These are phyloP conservation scores for Lanistes nyassanus DNA, from an alignment of 1,140 invertebrate genomes.

Conservation along the genomic window DNA sequence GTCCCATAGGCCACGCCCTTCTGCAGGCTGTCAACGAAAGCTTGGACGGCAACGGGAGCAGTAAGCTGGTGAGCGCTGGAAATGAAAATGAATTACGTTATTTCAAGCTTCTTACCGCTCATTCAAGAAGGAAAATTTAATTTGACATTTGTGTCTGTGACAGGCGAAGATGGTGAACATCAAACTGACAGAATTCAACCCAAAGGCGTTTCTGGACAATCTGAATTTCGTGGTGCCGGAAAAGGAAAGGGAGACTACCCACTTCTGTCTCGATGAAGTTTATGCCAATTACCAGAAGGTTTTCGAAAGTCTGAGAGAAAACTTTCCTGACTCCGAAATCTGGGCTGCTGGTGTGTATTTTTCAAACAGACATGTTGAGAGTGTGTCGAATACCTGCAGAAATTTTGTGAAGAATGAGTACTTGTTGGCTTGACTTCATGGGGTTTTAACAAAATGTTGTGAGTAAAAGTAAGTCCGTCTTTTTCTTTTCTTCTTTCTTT, in stretches of 20 bases:
- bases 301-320: background rate
- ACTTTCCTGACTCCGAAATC: background rate
- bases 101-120: background rate
- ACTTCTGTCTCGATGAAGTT: conserved; percentile 8
- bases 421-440: no score
- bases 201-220: background rate
- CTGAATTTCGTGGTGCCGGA: background rate
- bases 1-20: conserved; percentile 3
- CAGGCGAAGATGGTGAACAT: background rate
- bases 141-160: background rate
- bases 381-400: no score
- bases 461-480: no score
- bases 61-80: background rate
- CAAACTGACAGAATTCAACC: background rate
- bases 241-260: no score
- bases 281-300: background rate
- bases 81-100: no score
- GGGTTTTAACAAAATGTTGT: no score
- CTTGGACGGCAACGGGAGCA: background rate
- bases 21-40: background rate
- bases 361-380: no score
- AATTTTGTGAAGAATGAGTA: no score
- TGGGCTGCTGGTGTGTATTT: conserved; percentile 15
- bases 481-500: no score
- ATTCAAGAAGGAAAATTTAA: background rate